These are phyloP conservation scores for Myopa tessellatipennis DNA, from an alignment of 2,888 invertebrate species.

Conservation along the genomic window DNA sequence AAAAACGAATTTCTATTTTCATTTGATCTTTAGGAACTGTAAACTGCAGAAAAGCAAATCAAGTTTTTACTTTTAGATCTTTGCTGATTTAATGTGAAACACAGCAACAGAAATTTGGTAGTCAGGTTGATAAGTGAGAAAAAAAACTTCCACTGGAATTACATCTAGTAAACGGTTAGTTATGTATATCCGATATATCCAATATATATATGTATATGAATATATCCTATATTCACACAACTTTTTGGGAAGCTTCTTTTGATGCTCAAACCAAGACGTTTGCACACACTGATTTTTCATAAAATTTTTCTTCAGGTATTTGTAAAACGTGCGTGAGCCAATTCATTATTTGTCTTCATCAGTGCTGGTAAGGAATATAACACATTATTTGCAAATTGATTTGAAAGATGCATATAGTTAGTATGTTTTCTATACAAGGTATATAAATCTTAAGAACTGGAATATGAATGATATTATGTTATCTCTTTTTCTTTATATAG, in stretches of 20 bases:
- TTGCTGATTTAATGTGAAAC: conserved; percentile 16
- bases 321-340: not conserved
- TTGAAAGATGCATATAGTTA: too few relatives aligned
- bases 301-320: not conserved
- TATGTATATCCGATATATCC: not conserved
- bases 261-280: not conserved
- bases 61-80: not conserved
- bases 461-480: too few relatives aligned
- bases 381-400: too few relatives aligned
- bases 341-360: too few relatives aligned
- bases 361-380: too few relatives aligned
- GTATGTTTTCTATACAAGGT: too few relatives aligned
- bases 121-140: not conserved
- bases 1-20: not conserved
- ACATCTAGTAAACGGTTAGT: not conserved
- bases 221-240: not conserved
- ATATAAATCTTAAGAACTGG: too few relatives aligned
- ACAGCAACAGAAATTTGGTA: conserved; percentile 1
- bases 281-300: not conserved
- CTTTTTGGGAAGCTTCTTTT: conserved; percentile 5
- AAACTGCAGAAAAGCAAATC: not conserved
- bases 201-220: conserved; percentile 1
- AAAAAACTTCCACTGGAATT: conserved; percentile 2
- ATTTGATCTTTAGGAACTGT: not conserved
- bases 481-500: too few relatives aligned